Evolutionary conservation across 2,797 vertebrate genomes (phyloP).

Genomic region (Petrocephalus sullivani): DNA sequence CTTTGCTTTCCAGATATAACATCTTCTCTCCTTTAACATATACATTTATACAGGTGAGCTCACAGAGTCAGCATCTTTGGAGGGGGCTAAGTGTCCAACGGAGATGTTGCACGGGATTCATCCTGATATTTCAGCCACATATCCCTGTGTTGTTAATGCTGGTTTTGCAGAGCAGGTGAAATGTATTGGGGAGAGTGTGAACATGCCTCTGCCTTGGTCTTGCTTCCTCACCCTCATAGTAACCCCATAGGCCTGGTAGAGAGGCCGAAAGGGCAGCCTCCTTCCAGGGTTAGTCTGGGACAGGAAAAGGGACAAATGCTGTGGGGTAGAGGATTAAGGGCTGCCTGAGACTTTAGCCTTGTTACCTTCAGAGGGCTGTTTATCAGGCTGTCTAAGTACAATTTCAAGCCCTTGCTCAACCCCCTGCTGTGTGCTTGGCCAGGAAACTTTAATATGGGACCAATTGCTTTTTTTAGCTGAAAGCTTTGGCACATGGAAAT

Average conservation of each 20-base stretch:
- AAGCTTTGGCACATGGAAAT: not conserved
- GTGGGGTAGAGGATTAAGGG: not conserved
- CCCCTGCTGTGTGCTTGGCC: not conserved
- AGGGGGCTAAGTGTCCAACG: not conserved
- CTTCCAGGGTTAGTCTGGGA: not conserved
- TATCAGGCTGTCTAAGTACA: not conserved
- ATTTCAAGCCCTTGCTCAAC: not conserved
- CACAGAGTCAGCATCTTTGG: not conserved
- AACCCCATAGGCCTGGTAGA: not conserved
- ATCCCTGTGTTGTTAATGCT: not conserved
- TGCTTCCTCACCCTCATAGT: not conserved
- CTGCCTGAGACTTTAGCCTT: not conserved
- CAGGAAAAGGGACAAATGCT: not conserved
- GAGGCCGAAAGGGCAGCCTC: not conserved
- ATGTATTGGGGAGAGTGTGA: not conserved
- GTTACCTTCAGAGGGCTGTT: not conserved
- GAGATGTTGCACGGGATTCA: not conserved
- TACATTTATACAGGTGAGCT: not conserved
- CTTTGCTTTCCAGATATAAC: not conserved
- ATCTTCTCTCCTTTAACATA: not conserved
- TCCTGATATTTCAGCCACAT: not conserved
- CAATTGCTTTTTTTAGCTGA: not conserved
- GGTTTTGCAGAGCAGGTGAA: not conserved
- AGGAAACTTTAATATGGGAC: not conserved
- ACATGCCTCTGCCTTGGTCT: not conserved